Evolutionary conservation across 2,888 invertebrate genomes (phyloP).

Genomic region (Lycocerus yunnanus): DNA sequence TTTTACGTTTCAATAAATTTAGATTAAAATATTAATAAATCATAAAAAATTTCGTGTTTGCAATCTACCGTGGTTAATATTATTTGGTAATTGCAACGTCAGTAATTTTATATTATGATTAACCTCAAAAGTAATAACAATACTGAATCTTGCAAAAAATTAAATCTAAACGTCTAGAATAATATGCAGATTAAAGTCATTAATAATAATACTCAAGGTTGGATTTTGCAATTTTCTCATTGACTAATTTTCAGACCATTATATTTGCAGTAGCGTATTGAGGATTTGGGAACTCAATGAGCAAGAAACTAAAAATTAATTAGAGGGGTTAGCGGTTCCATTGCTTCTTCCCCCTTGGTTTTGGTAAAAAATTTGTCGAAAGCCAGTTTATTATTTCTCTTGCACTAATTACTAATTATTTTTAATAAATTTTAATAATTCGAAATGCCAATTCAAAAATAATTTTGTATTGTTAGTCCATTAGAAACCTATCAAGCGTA

Average conservation of each 20-base stretch:
- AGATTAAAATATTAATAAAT: background rate
- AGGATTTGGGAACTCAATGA: background rate
- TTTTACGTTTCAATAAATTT: background rate
- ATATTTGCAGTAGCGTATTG: background rate
- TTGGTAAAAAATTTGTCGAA: background rate
- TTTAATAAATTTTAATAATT: background rate
- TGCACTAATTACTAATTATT: background rate
- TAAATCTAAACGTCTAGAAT: background rate
- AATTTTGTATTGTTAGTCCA: background rate
- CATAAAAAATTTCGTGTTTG: background rate
- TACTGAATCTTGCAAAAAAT: background rate
- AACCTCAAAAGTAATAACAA: background rate
- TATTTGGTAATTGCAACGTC: background rate
- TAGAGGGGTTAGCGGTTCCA: background rate
- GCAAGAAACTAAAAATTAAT: background rate
- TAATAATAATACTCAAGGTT: background rate
- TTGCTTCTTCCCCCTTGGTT: background rate
- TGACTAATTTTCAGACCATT: background rate
- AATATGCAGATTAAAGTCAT: background rate
- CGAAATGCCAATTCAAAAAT: background rate
- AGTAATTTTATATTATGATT: background rate
- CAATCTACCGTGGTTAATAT: background rate
- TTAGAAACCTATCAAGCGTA: background rate
- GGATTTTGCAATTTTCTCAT: background rate
- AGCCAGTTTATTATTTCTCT: background rate